Percentiles rank a stretch among this genome's conserved stretches.
Evolutionary conservation across 2,888 invertebrate species (phyloP).

Genomic region (Drosophila limbata): DNA sequence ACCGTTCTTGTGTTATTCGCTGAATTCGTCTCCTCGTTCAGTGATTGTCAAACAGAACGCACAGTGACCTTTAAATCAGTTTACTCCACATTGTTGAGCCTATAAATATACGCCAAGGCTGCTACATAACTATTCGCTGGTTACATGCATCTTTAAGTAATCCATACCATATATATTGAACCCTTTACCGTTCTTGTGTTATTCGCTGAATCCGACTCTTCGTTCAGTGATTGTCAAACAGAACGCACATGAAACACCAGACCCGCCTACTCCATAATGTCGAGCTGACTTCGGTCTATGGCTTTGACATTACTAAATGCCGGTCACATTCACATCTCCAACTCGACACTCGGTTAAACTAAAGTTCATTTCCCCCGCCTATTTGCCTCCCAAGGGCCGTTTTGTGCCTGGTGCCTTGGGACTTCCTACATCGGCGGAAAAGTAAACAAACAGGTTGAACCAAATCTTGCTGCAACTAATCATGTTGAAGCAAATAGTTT

Average conservation of each 20-base stretch:
- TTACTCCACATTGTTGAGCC: conserved; percentile 44
- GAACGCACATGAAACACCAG: conserved; percentile 77
- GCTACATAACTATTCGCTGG: conserved; percentile 31
- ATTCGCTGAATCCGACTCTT: conserved; percentile 67
- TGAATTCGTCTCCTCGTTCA: conserved; percentile 59
- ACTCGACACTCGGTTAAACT: not conserved
- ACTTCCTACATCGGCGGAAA: conserved; percentile 81
- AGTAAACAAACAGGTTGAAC: conserved; percentile 50
- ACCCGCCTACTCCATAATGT: conserved; percentile 54
- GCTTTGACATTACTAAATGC: conserved; percentile 20
- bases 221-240: conserved; percentile 83
- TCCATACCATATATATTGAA: not conserved
- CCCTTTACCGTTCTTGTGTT: conserved; percentile 81
- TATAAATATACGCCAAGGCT: conserved; percentile 12
- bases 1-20: conserved; percentile 84
- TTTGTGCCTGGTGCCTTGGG: conserved; percentile 69
- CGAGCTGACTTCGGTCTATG: conserved; percentile 19
- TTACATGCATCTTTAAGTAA: conserved; percentile 16
- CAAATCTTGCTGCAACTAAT: conserved; percentile 25
- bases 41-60: conserved; percentile 84
- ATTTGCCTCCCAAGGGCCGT: conserved; percentile 80
- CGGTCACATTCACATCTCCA: conserved; percentile 10
- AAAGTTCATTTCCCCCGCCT: conserved; percentile 55
- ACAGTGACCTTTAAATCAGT: conserved; percentile 58
- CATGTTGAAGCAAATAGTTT: conserved; percentile 33